These are phyloP conservation scores for Scolopax bukidnonensis DNA, from an alignment of 2,797 vertebrate species.

Conservation along the genomic window DNA sequence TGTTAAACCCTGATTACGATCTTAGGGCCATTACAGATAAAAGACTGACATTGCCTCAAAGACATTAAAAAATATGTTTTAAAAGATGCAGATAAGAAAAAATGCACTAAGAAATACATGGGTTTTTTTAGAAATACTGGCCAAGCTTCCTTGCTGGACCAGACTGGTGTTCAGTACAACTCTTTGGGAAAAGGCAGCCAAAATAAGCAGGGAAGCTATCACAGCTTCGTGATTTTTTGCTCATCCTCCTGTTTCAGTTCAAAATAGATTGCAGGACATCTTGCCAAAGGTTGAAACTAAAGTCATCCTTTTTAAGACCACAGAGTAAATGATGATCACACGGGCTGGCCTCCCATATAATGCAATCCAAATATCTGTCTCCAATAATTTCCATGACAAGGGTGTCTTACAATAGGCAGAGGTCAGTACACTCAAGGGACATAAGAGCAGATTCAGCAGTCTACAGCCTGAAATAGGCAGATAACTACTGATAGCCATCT, in stretches of 20 bases:
- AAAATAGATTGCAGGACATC: slow-evolving; percentile 13
- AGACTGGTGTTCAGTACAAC: neutral
- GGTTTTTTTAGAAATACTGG: slow-evolving; percentile 10
- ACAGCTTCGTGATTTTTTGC: neutral
- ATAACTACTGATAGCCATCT: neutral
- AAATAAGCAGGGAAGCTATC: slow-evolving; percentile 1
- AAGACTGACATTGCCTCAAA: neutral
- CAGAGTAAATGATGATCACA: neutral
- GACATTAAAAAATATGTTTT: neutral
- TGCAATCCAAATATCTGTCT: fast-evolving
- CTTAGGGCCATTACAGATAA: neutral
- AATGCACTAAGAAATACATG: neutral
- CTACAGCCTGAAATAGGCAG: neutral
- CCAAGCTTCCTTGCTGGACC: neutral
- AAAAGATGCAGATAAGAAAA: neutral
- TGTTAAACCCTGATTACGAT: neutral
- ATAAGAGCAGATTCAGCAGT: neutral
- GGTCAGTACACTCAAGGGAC: neutral
- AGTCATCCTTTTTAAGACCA: neutral
- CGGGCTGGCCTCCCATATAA: neutral
- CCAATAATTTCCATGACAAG: neutral
- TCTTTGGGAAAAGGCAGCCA: neutral
- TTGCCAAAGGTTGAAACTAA: slow-evolving; percentile 32
- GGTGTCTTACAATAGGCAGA: neutral
- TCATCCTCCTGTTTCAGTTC: slow-evolving; percentile 13